Conservation (phyloP, 2,113 vertebrate genomes). For the Pelmatolapia mariae region DNA sequence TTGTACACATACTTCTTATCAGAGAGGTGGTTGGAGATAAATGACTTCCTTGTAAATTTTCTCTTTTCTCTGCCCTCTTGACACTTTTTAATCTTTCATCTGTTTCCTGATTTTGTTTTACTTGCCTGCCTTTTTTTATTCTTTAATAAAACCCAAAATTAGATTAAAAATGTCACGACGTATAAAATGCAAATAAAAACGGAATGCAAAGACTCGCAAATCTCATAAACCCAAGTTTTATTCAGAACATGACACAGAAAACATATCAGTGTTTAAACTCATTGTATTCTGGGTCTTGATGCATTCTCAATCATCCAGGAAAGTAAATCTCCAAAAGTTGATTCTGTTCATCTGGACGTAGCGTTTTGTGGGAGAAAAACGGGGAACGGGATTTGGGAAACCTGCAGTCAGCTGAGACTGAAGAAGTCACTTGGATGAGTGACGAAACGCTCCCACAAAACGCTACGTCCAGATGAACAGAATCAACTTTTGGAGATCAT, state of each 20-base stretch:
- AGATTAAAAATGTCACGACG: neutral
- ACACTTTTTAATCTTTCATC: neutral
- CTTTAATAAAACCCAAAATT: neutral
- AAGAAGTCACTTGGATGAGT: no score
- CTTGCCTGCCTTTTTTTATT: neutral
- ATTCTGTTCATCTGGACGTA: no score
- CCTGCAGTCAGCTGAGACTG: no score
- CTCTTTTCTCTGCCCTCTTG: neutral
- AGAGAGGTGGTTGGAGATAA: neutral
- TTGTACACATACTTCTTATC: neutral
- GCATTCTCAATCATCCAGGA: no score
- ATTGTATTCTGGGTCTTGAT: rapidly evolving
- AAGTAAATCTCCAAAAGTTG: no score
- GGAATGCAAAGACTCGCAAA: neutral
- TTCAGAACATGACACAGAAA: neutral
- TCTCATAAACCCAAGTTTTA: neutral
- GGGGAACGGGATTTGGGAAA: no score
- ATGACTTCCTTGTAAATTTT: neutral
- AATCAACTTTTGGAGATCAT: no score
- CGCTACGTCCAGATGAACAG: no score
- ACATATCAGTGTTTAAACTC: neutral
- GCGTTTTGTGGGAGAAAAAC: no score
- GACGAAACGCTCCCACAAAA: no score
- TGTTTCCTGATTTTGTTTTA: neutral
- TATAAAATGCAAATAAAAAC: neutral